Conservation (phyloP, 2,888 invertebrate species). For the Drosophila meridionalis region DNA sequence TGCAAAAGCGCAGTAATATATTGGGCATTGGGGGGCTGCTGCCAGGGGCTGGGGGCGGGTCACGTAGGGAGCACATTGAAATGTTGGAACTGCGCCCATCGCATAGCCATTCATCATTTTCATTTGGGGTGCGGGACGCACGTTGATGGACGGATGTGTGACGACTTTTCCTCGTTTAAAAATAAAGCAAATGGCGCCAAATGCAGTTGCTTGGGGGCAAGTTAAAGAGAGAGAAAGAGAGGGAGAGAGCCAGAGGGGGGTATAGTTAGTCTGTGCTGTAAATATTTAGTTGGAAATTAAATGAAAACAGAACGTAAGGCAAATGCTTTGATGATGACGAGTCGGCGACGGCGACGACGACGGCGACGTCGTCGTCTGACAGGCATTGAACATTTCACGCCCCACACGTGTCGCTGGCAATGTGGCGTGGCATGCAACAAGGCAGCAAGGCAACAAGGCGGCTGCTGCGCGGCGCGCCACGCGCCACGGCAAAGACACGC, state of each 20-base stretch:
- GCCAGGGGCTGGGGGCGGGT: not conserved
- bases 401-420: slow-evolving; percentile 69
- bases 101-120: slow-evolving; percentile 68
- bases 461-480: slow-evolving; percentile 31
- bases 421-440: slow-evolving; percentile 48
- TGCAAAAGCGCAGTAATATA: slow-evolving; percentile 44
- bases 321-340: slow-evolving; percentile 55
- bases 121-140: slow-evolving; percentile 22
- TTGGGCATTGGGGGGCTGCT: not conserved
- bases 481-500: slow-evolving; percentile 15
- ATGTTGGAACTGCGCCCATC: slow-evolving; percentile 30
- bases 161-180: slow-evolving; percentile 74
- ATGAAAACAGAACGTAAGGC: slow-evolving; percentile 33
- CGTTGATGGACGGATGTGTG: slow-evolving; percentile 76
- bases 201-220: slow-evolving; percentile 46
- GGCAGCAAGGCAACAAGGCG: not conserved
- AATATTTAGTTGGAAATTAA: slow-evolving; percentile 67
- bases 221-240: not conserved
- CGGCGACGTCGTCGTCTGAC: slow-evolving; percentile 13
- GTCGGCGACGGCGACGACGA: slow-evolving; percentile 4
- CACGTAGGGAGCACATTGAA: slow-evolving; percentile 10
- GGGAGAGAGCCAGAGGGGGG: not conserved
- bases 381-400: slow-evolving; percentile 53
- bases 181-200: slow-evolving; percentile 76
- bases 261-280: slow-evolving; percentile 11